Evolutionary conservation across 2,113 vertebrate species (phyloP).

Genomic region (Ceuthmochares aereus): DNA sequence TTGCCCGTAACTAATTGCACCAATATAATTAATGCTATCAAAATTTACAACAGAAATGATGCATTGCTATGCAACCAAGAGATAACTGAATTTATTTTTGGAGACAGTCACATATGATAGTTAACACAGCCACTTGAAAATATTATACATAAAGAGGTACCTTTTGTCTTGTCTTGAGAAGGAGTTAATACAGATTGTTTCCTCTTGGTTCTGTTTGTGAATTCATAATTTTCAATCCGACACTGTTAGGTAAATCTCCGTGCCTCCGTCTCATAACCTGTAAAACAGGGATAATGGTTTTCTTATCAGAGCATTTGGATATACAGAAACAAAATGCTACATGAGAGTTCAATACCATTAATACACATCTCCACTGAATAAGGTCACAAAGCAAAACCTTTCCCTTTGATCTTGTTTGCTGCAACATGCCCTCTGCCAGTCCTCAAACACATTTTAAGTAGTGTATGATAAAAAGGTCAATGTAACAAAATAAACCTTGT

Average conservation of each 20-base stretch:
- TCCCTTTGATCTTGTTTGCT: neutral
- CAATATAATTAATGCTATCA: neutral
- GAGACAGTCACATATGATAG: neutral
- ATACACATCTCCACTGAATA: neutral
- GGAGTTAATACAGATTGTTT: neutral
- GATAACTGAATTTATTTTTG: neutral
- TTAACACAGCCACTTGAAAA: neutral
- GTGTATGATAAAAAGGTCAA: neutral
- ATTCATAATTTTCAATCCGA: neutral
- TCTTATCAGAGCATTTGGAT: neutral
- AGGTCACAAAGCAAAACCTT: neutral
- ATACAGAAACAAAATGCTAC: neutral
- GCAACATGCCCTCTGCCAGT: neutral
- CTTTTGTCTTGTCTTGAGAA: neutral
- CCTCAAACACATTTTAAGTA: neutral
- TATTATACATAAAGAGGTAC: neutral
- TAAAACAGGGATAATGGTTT: neutral
- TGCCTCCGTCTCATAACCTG: neutral
- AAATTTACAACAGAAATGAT: neutral
- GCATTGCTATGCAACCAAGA: neutral
- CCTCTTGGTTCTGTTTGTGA: neutral
- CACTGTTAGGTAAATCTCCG: neutral
- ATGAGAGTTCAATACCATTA: neutral
- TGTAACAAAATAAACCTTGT: conserved; percentile 15
- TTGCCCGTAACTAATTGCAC: neutral